Evolutionary conservation across 2,888 invertebrate genomes (phyloP).

Genomic region (Cheilosia vernalis): DNA sequence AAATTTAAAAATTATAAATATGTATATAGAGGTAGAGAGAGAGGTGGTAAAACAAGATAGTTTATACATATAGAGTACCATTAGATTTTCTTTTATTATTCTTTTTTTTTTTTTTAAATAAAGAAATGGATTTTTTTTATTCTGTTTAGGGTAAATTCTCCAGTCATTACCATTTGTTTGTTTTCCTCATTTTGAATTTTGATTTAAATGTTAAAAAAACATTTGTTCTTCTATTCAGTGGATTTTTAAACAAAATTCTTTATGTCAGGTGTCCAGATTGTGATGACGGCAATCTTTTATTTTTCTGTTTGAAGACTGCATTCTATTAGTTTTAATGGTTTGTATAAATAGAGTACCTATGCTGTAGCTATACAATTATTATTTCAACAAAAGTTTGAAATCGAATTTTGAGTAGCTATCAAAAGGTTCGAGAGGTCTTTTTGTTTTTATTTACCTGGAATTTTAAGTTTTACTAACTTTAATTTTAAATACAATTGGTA

Average conservation of each 20-base stretch:
- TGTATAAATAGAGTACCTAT: slow-evolving; percentile 40
- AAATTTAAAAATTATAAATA: slow-evolving; percentile 63
- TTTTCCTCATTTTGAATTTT: slow-evolving; percentile 64
- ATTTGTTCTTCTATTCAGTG: slow-evolving; percentile 33
- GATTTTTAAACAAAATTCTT: slow-evolving; percentile 50
- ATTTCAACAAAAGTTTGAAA: slow-evolving; percentile 68
- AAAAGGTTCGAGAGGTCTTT: slow-evolving; percentile 37
- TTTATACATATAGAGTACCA: slow-evolving; percentile 69
- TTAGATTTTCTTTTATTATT: slow-evolving; percentile 72
- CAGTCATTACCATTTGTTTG: slow-evolving; percentile 83
- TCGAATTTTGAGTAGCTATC: slow-evolving; percentile 75
- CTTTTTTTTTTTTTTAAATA: slow-evolving; percentile 62
- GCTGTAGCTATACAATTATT: slow-evolving; percentile 82
- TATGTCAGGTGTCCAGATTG: slow-evolving; percentile 53
- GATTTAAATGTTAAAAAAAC: slow-evolving; percentile 55
- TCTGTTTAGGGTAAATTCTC: slow-evolving; percentile 78
- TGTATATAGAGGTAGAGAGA: slow-evolving; percentile 65
- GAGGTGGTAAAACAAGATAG: slow-evolving; percentile 67
- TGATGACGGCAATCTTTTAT: slow-evolving; percentile 41
- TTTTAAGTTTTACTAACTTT: not conserved
- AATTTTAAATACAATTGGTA: too few species aligned
- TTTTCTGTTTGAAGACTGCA: slow-evolving; percentile 34
- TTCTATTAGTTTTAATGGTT: slow-evolving; percentile 39
- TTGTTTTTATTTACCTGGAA: not conserved
- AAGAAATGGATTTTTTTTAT: slow-evolving; percentile 71